Percentiles rank a stretch among this genome's conserved stretches.
These are phyloP conservation scores for Oryzias sinensis DNA, from an alignment of 2,797 vertebrate genomes.

Conservation along the genomic window DNA sequence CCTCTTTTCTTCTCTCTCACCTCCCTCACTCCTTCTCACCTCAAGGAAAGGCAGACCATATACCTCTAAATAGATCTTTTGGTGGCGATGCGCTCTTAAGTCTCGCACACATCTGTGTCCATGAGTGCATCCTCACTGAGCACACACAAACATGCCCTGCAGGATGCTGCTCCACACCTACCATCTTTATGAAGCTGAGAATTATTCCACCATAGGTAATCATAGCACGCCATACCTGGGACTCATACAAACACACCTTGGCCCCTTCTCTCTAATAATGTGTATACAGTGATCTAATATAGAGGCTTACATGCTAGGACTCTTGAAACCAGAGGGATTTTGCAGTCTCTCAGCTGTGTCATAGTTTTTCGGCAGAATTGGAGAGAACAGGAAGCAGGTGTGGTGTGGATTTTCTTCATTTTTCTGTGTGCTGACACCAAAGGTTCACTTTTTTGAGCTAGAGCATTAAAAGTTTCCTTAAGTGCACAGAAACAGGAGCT, in stretches of 20 bases:
- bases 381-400: constrained; percentile 20
- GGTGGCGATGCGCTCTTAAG: constrained; percentile 46
- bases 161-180: constrained; percentile 51
- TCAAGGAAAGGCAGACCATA: constrained; percentile 64
- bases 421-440: constrained; percentile 52
- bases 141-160: constrained; percentile 34
- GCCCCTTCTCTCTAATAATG: constrained; percentile 70
- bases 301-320: constrained; percentile 41
- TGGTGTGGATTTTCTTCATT: constrained; percentile 47
- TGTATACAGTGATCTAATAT: constrained; percentile 70
- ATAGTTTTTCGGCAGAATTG: constrained; percentile 32
- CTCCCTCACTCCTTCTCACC: constrained; percentile 50
- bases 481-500: too few relatives aligned
- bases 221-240: constrained; percentile 68
- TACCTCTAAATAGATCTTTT: constrained; percentile 75
- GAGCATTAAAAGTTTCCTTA: constrained; percentile 46
- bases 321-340: constrained; percentile 55
- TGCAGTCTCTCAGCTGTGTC: constrained; percentile 54
- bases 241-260: constrained; percentile 70
- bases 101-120: constrained; percentile 38
- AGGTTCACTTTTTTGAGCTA: constrained; percentile 49
- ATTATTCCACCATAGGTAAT: constrained; percentile 77
- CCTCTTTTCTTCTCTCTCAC: constrained; percentile 51
- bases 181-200: constrained; percentile 78
- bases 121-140: constrained; percentile 43